phyloP scores from a whole-genome alignment of 2,888 invertebrate genomes.

The Coelinius sp. region DNA sequence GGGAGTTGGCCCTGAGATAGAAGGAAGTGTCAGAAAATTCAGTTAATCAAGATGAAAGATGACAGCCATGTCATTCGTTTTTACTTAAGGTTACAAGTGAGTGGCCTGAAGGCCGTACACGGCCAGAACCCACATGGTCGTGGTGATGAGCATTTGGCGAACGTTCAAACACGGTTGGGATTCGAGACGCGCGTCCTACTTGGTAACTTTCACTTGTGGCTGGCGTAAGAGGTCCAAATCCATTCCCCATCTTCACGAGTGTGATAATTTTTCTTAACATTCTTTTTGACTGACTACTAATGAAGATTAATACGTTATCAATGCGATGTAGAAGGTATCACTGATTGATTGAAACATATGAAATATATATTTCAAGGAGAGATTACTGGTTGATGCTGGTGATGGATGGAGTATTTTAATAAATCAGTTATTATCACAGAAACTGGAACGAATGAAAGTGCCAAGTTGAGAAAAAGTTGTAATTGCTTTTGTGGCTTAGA shows the following conservation, averaged over 20 bases:
- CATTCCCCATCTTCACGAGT: constrained; percentile 31
- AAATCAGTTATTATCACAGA: constrained; percentile 17
- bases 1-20: background rate
- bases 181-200: constrained; percentile 67
- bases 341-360: background rate
- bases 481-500: background rate
- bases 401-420: constrained; percentile 14
- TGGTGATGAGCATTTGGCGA: constrained; percentile 63
- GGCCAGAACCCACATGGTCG: constrained; percentile 28
- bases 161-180: constrained; percentile 56
- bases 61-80: constrained; percentile 25
- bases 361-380: background rate
- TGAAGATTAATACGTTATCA: background rate
- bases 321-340: background rate
- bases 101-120: constrained; percentile 45
- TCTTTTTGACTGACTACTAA: background rate
- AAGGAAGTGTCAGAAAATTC: background rate
- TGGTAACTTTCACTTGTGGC: constrained; percentile 69
- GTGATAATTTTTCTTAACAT: constrained; percentile 27
- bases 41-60: background rate
- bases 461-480: constrained; percentile 7
- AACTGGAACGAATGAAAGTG: constrained; percentile 21
- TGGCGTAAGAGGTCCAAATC: constrained; percentile 66
- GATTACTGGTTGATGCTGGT: background rate
- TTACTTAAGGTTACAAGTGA: constrained; percentile 32